Percentiles rank a stretch among this genome's conserved stretches.
phyloP scores from a whole-genome alignment of 92 coral and sea anemone genomes.

The Actinostola sp. region DNA sequence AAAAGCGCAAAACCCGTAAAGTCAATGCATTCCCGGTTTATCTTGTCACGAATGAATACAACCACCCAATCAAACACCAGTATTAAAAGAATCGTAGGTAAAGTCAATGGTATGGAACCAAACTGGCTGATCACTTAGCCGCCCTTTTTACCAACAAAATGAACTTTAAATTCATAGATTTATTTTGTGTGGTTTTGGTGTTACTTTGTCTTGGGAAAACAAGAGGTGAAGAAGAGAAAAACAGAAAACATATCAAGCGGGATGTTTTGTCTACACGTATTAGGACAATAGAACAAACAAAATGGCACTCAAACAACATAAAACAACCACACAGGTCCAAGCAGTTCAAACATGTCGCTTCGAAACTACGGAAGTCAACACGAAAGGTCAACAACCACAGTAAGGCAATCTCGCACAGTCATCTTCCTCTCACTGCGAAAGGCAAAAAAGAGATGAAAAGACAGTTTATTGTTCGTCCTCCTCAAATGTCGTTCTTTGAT shows the following conservation, averaged over 20 bases:
- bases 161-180: slow-evolving; percentile 12
- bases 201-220: slow-evolving; percentile 1
- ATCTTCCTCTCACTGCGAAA: slow-evolving; percentile 51
- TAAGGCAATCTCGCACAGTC: background rate
- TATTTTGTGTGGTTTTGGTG: background rate
- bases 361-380: slow-evolving; percentile 35
- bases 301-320: slow-evolving; percentile 22
- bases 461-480: slow-evolving; percentile 85
- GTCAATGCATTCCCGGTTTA: slow-evolving; percentile 41
- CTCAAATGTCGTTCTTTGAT: slow-evolving; percentile 44
- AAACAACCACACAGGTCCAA: slow-evolving; percentile 45
- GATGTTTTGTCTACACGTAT: background rate
- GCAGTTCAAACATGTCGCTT: slow-evolving; percentile 35
- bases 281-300: slow-evolving; percentile 34
- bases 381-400: slow-evolving; percentile 44
- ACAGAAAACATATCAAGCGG: background rate
- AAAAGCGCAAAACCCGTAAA: slow-evolving; percentile 15
- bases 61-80: slow-evolving; percentile 28
- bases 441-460: slow-evolving; percentile 77
- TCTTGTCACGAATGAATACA: slow-evolving; percentile 29
- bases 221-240: background rate
- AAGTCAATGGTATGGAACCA: slow-evolving; percentile 44
- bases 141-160: slow-evolving; percentile 14
- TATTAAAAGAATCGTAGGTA: slow-evolving; percentile 37
- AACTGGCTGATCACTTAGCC: background rate